Evolutionary conservation across 2,797 vertebrate species (phyloP), one percentile per base, ranked within the genome.

Genomic region (Phoxinus dragarum): DNA sequence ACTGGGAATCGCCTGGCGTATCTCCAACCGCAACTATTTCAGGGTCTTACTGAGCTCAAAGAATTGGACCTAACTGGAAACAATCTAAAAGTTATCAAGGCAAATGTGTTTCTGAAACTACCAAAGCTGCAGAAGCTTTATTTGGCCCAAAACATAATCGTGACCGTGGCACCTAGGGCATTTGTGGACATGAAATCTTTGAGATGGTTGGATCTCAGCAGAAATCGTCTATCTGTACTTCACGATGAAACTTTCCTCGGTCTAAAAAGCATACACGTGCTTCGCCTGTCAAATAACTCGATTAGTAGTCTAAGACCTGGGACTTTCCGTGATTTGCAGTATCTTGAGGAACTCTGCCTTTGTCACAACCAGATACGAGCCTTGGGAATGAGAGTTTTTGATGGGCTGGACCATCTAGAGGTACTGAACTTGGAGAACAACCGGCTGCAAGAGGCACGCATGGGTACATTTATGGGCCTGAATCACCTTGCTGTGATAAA

Each of bases 61-160:
- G 97, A 99, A 91, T 93, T 99, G 91, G 98, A 99, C 89, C 90
- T 99, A 80, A 97, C 96, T 0, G 95, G 97, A 67, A 99, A 99
- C 0, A 91, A 91, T 0, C 94, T 99, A 14, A 97, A 97, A 56
- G 95, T 97, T 19, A 92, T 99, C 90, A 99, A 99, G 92, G 94
- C 95, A 23, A 97, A 97, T 23, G 94, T 99, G 84, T 99, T 99
- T 0, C 84, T 94, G 49, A 97, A 96, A 90, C 94, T 99, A 74
- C 94, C 94, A 47, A 97, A 97, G 92, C 94, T 99, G 7, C 97
- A 98, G 91, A 99, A 99, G 91, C 96, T 99, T 42, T 98, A 99
- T 86, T 94, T 99, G 90, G 96, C 95, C 85, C 96, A 97, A 89
- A 99, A 99, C 91, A 96, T 96, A 82, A 97, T 99, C 69, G 91